These are phyloP conservation scores for Habropoda laboriosa DNA, from an alignment of 1,140 invertebrate genomes.

Conservation along the genomic window DNA sequence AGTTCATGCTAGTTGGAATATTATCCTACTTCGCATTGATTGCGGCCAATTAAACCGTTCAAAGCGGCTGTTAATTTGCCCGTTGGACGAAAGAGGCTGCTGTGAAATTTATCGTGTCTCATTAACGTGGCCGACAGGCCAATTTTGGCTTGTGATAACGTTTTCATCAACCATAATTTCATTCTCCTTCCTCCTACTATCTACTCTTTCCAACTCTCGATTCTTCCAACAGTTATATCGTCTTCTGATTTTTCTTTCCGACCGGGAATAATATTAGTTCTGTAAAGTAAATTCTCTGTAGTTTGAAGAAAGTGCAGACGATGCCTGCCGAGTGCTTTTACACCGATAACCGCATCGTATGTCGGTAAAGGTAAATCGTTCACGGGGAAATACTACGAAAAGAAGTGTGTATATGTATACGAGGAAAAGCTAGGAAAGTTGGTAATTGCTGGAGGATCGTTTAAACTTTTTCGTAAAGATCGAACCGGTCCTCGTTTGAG, in stretches of 20 bases:
- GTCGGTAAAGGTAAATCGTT: not conserved
- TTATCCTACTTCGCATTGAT: not conserved
- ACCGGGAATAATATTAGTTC: no score
- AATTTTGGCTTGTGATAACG: not conserved
- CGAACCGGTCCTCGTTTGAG: not conserved
- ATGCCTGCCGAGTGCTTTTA: no score
- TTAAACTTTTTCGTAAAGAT: conserved; percentile 1
- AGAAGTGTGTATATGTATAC: not conserved
- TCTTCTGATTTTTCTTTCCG: no score
- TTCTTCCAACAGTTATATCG: no score
- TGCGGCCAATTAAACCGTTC: conserved; percentile 25
- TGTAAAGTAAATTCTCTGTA: no score
- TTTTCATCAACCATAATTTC: not conserved
- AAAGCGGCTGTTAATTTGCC: not conserved
- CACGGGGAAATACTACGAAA: not conserved
- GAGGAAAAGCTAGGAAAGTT: no score
- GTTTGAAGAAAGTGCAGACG: no score
- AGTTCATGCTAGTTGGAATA: not conserved
- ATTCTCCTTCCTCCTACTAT: no score
- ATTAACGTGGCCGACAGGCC: not conserved
- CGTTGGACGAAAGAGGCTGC: not conserved
- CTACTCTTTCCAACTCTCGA: no score
- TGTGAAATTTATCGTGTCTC: not conserved
- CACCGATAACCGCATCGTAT: no score
- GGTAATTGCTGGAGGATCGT: not conserved